Conservation (phyloP, 1,140 invertebrate species). For the Chrysopa pallens region DNA sequence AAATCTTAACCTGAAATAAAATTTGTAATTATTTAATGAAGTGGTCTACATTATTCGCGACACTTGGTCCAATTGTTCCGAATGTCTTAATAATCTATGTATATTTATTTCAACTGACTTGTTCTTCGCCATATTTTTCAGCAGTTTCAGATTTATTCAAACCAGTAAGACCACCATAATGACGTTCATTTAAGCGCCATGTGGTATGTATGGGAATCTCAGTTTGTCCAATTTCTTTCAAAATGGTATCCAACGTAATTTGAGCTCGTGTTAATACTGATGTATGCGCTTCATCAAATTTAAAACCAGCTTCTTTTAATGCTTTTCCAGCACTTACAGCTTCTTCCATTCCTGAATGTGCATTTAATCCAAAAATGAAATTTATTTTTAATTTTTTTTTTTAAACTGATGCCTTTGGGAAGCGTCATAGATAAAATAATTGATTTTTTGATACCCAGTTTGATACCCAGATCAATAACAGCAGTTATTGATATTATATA, state of each 20-base stretch:
- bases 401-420: no score
- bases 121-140: conserved; percentile 83
- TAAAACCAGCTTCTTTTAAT: conserved; percentile 60
- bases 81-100: no score
- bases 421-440: no score
- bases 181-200: conserved; percentile 87
- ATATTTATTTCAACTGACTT: conserved; percentile 24
- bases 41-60: no score
- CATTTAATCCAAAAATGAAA: no score
- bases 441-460: no score
- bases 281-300: conserved; percentile 87
- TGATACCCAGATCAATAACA: no score
- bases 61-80: no score
- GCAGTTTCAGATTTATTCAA: conserved; percentile 92
- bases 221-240: conserved; percentile 64
- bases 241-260: conserved; percentile 60
- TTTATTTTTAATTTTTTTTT: no score
- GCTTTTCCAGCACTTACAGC: conserved; percentile 69
- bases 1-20: conserved; percentile 61
- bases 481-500: no score
- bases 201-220: conserved; percentile 65
- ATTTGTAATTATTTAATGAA: no score
- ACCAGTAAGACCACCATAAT: conserved; percentile 87
- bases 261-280: conserved; percentile 82
- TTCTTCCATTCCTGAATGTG: conserved; percentile 52